A percentile compares a stretch with the other conserved stretches of the same genome.
Evolutionary conservation across 2,113 vertebrate species (phyloP).

Genomic region (Struthidea cinerea): DNA sequence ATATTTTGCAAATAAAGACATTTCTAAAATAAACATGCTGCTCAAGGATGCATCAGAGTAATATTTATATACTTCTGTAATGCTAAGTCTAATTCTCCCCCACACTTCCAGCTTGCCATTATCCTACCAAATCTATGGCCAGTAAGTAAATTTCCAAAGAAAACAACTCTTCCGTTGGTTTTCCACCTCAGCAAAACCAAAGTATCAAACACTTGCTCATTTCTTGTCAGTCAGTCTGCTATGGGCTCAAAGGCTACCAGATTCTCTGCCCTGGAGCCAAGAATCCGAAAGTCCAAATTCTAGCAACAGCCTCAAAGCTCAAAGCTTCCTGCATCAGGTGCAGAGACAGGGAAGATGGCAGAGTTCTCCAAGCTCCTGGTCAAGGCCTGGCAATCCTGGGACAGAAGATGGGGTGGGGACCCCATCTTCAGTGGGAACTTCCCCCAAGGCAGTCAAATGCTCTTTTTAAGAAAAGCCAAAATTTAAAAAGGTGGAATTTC

Average conservation of each 20-base stretch:
- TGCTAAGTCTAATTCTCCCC: background rate
- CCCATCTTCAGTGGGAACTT: background rate
- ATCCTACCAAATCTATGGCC: background rate
- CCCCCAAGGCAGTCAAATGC: background rate
- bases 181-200: background rate
- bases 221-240: background rate
- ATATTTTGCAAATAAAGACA: background rate
- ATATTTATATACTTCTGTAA: background rate
- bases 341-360: background rate
- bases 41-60: background rate
- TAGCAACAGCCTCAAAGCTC: background rate
- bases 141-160: background rate
- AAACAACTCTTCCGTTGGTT: background rate
- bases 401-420: background rate
- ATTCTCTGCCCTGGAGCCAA: background rate
- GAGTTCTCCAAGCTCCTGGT: background rate
- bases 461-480: background rate
- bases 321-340: background rate
- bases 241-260: background rate
- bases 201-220: background rate
- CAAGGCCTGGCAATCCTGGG: background rate
- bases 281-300: background rate
- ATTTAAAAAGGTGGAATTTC: background rate
- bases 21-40: background rate
- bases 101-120: background rate